phyloP scores from a whole-genome alignment of 2,113 vertebrate genomes.

The Corythaeola cristata region DNA sequence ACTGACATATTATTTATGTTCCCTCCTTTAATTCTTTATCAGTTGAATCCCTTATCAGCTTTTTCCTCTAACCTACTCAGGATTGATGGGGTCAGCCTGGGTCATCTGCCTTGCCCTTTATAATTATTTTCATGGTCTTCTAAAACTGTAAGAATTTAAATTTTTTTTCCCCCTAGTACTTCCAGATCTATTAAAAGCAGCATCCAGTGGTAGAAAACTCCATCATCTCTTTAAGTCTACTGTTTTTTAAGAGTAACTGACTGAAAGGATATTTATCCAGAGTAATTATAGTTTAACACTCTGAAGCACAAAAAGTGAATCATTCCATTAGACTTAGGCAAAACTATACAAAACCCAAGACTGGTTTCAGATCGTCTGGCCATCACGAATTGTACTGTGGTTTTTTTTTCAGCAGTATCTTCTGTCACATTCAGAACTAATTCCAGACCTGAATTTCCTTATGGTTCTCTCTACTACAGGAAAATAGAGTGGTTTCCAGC shows the following conservation, averaged over 20 bases:
- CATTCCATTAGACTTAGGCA: background rate
- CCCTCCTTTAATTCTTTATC: slow-evolving; percentile 8
- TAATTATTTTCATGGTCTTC: background rate
- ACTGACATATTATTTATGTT: background rate
- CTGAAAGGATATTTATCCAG: background rate
- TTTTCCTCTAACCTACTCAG: background rate
- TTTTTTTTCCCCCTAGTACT: background rate
- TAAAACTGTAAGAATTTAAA: background rate
- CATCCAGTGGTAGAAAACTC: background rate
- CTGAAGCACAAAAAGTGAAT: background rate
- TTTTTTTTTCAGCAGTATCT: background rate
- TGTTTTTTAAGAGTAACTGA: background rate
- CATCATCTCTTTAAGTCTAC: background rate
- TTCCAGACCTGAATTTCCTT: background rate
- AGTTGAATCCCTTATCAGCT: background rate
- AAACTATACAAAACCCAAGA: background rate
- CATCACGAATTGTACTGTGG: no score
- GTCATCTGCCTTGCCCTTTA: background rate
- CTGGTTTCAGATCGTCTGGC: background rate
- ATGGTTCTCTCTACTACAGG: background rate
- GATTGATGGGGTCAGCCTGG: background rate
- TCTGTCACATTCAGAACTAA: background rate
- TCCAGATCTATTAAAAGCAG: background rate
- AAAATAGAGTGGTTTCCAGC: slow-evolving; percentile 14
- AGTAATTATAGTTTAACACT: background rate